phyloP scores from a whole-genome alignment of 35 echinoderm and acorn worm genomes.

The Ophiothrix spiculata region DNA sequence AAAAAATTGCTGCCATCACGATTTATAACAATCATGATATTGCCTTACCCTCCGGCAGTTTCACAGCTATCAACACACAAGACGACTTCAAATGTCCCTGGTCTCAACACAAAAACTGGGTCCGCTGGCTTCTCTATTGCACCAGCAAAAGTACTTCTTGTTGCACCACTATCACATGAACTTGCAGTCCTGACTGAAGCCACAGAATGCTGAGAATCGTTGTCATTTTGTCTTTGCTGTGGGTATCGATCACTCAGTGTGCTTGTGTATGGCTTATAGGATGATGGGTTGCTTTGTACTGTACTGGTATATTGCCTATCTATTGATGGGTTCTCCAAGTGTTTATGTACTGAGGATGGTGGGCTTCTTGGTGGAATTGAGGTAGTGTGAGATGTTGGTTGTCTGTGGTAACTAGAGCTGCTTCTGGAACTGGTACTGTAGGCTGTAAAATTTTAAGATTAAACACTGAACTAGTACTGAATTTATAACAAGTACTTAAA shows the following conservation, averaged over 20 bases:
- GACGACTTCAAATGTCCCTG: conserved; percentile 90
- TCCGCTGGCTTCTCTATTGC: neutral
- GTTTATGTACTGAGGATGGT: too few relatives aligned
- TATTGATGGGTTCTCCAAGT: too few relatives aligned
- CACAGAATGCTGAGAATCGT: neutral
- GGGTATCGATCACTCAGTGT: neutral
- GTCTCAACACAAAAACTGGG: conserved; percentile 57
- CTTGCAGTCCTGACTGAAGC: neutral
- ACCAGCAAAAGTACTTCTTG: neutral
- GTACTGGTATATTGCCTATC: neutral
- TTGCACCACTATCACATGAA: neutral
- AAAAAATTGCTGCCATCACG: too few relatives aligned
- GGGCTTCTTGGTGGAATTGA: neutral
- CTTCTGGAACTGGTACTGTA: neutral
- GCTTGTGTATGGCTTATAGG: neutral
- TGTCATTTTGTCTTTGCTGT: neutral
- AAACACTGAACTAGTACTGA: too few relatives aligned
- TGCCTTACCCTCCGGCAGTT: conserved; percentile 59
- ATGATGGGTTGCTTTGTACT: neutral
- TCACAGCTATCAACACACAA: conserved; percentile 99
- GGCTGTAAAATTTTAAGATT: neutral
- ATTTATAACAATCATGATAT: too few relatives aligned
- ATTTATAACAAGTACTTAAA: too few relatives aligned
- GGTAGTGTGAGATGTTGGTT: neutral
- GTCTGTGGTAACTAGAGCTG: neutral